These are phyloP conservation scores for Drosophila borborema DNA, from an alignment of 2,888 invertebrate genomes.

Conservation along the genomic window DNA sequence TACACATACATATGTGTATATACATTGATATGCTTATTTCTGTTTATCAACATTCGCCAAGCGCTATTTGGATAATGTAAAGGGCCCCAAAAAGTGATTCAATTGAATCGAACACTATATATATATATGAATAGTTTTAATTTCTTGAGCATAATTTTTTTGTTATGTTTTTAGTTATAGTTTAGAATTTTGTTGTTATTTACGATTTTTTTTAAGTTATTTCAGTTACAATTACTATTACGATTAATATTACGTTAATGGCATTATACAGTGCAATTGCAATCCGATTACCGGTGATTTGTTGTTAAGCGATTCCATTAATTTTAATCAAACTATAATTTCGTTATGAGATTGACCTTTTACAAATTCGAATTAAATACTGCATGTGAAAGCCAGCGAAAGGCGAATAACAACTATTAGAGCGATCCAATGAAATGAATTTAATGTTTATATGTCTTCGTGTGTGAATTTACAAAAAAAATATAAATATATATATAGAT, in stretches of 20 bases:
- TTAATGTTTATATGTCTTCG: conserved; percentile 33
- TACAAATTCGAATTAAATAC: conserved; percentile 56
- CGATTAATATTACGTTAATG: conserved; percentile 36
- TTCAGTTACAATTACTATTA: conserved; percentile 50
- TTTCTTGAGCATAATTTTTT: conserved; percentile 62
- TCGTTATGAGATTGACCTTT: conserved; percentile 45
- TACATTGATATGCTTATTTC: conserved; percentile 28
- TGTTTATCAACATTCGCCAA: conserved; percentile 39
- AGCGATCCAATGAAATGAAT: conserved; percentile 31
- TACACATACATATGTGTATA: conserved; percentile 10
- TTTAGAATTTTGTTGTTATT: conserved; percentile 70
- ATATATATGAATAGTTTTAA: conserved; percentile 43
- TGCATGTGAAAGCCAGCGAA: conserved; percentile 20
- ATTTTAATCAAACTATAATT: conserved; percentile 54
- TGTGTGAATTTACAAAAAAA: conserved; percentile 30
- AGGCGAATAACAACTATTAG: conserved; percentile 11
- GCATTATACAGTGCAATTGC: conserved; percentile 52
- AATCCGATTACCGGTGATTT: conserved; percentile 47
- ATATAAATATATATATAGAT: conserved; percentile 9
- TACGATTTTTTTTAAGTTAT: conserved; percentile 64
- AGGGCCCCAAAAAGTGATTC: conserved; percentile 40
- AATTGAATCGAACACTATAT: conserved; percentile 36
- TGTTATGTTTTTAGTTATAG: conserved; percentile 70
- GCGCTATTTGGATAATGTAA: conserved; percentile 30
- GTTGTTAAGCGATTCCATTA: conserved; percentile 70